These are phyloP conservation scores for Hipposideros larvatus DNA, from an alignment of 2,797 vertebrate species.

Conservation along the genomic window DNA sequence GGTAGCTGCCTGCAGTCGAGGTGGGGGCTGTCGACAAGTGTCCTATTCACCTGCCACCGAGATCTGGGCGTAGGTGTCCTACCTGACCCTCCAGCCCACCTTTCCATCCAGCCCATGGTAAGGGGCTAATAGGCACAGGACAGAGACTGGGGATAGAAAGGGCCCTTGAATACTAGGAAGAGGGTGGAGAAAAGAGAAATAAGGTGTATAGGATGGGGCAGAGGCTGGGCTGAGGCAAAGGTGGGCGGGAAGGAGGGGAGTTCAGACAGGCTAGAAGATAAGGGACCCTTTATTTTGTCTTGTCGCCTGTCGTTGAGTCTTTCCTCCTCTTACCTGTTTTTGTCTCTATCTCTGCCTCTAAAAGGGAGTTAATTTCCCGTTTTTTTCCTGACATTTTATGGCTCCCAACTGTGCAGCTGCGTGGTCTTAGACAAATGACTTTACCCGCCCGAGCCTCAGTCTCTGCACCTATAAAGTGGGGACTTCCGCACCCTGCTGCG, in stretches of 20 bases:
- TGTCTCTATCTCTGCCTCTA: background rate
- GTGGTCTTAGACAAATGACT: too few relatives aligned
- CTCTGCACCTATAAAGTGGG: background rate
- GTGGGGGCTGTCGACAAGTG: rapidly evolving
- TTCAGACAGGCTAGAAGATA: background rate
- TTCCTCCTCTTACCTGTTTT: background rate
- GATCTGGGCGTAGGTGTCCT: background rate
- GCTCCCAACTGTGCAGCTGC: background rate
- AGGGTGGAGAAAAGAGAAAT: background rate
- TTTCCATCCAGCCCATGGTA: background rate
- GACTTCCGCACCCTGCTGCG: rapidly evolving
- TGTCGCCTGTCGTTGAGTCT: background rate
- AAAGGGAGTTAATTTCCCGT: too few relatives aligned
- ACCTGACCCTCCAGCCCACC: background rate
- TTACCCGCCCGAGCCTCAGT: rapidly evolving
- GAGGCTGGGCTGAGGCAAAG: background rate
- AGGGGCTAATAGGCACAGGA: background rate
- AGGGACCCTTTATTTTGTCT: background rate
- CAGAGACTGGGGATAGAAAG: background rate
- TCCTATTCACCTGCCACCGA: background rate
- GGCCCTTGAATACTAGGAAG: background rate
- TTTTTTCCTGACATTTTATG: background rate
- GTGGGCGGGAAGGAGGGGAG: rapidly evolving
- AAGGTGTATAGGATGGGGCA: rapidly evolving
- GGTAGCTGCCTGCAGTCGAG: background rate